These are phyloP conservation scores for Ophion obscuratus DNA, from an alignment of 2,888 invertebrate genomes.

Conservation along the genomic window DNA sequence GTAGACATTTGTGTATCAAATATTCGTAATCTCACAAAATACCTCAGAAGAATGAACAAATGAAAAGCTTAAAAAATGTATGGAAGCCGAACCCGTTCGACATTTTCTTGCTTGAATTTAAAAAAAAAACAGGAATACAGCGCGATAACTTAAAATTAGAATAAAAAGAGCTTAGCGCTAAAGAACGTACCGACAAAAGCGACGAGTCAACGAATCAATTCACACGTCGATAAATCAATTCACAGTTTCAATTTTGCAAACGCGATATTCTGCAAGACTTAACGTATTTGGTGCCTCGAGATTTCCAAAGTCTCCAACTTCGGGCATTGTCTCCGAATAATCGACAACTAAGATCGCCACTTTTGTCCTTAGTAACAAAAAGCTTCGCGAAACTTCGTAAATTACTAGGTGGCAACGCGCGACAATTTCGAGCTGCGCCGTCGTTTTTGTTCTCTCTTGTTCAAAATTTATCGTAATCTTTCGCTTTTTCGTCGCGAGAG, in stretches of 20 bases:
- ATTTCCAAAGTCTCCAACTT: neutral
- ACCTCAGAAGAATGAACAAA: too few species aligned
- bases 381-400: constrained; percentile 1
- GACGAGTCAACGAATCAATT: neutral
- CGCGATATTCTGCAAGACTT: neutral
- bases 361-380: neutral
- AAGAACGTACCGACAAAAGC: neutral
- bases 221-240: neutral
- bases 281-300: neutral
- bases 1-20: too few species aligned
- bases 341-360: neutral
- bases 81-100: neutral
- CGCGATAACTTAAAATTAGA: too few species aligned
- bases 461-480: neutral
- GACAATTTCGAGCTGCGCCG: neutral
- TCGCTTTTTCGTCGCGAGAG: neutral
- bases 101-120: too few species aligned
- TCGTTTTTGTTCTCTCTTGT: neutral
- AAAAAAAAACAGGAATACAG: too few species aligned
- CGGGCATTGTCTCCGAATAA: neutral
- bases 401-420: neutral
- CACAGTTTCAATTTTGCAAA: neutral
- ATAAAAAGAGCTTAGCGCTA: neutral
- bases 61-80: neutral
- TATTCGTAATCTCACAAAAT: too few species aligned